Base-by-base conservation (phyloP, 2,113 vertebrate species). In the Ceyx margarethae region DNA sequence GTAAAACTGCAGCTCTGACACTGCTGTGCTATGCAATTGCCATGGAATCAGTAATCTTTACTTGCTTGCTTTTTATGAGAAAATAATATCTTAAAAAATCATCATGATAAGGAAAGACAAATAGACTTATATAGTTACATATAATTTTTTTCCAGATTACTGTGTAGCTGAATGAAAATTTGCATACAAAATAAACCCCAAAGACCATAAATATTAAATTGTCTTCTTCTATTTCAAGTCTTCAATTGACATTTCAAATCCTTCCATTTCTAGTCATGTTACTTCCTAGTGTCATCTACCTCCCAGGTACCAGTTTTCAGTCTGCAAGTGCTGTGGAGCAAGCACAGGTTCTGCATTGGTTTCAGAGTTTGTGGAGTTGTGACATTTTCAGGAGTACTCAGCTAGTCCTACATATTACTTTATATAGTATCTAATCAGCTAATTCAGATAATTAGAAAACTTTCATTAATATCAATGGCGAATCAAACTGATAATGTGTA, bases 321-420 rank as follows among this genome's bases (percentile, higher is more conserved):
- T 29, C 22, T 78, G 28, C 28, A 42, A 40, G 28, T 29, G 42
- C 60, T 71, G 14, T 71, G 57, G 15, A 54, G 18, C 15, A 48
- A 3, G 2, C 11, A 15, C 43, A 11, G 3, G 0, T 11, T 15
- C 69, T 58, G 46, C n/a, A 6, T 25, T 65, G 9, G 9, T 18
- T 83, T 80, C 31, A 37, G 45, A 66, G 42, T 73, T 64, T 54
- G 14, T 33, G 20, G 13, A 51, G 10, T 40, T 50, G 18, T 68
- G 40, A 69, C 6, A 11, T 90, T 83, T 85, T 77, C 64, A 54
- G 29, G 46, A 67, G 31, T 64, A 62, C 26, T 66, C 13, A 69
- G 6, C 25, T 61, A 37, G 21, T 68, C 14, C 23, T 79, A 13
- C 4, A 1, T 65, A 20, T 37, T 69, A 7, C 29, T 77, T 17